Base-by-base conservation (phyloP, 2,113 vertebrate genomes). In the Scomber colias region DNA sequence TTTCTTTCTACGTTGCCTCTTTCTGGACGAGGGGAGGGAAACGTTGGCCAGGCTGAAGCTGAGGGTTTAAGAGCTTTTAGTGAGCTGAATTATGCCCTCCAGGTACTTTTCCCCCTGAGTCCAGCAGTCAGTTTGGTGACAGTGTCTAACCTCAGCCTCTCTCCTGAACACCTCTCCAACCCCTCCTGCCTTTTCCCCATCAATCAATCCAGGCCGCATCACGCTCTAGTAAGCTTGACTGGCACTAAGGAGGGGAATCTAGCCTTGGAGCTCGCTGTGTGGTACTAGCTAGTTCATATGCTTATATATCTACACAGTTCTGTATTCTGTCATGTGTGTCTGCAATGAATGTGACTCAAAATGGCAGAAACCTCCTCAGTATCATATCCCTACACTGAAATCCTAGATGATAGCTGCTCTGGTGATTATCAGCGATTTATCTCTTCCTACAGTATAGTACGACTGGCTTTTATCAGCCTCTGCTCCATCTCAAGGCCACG, bases 211-310 rank as follows among this genome's bases (percentile, higher is more conserved):
- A 4, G 67, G 44, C 75, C 80, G n/a, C 73, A 13, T 64, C 83
- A 55, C 46, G 81, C 89, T 85, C 77, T 55, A 54, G 66, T 91
- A 83, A 91, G 82, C 81, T 67, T 90, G 92, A 92, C 69, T 91
- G 92, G 86, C 87, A 88, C 74, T 68, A 55, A 76, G 80, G 60
- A 88, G 81, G 71, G 73, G 60, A 79, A 16, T 65, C 46, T 30
- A 19, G 67, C 65, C 57, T 81, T 24, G 4, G 65, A 75, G 81
- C 45, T 2, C 19, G 0, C 30, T 21, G 83, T 84, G 86, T 63
- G 74, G 71, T n/a, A 27, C 69, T 44, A 5, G 12, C 10, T 10
- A 30, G 31, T 11, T 67, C 59, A 53, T 54, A 69, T 55, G 56
- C 55, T 73, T 53, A 55, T 13, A 72, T 27, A 56, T 51, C 9